These are phyloP conservation scores for Halichondria panicea DNA, from an alignment of 37 sponge, comb jelly and placozoan genomes.

Conservation along the genomic window DNA sequence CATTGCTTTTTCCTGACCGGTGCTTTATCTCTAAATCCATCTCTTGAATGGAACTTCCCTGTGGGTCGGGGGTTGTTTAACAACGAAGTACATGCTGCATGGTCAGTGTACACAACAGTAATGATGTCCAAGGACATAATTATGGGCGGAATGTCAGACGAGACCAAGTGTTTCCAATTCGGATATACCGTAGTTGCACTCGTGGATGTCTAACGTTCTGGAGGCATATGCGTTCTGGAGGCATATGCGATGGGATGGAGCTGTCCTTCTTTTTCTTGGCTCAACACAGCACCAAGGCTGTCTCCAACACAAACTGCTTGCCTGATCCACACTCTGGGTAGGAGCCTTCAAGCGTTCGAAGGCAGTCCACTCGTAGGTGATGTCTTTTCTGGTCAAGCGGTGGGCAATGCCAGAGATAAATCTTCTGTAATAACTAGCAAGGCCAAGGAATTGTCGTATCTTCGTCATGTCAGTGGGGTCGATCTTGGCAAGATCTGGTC, in stretches of 20 bases:
- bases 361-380: too few species aligned
- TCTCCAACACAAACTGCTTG: background rate
- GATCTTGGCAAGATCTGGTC: too few species aligned
- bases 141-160: too few species aligned
- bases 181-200: conserved; percentile 23
- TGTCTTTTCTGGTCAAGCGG: too few species aligned
- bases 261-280: conserved; percentile 22
- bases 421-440: too few species aligned
- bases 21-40: conserved; percentile 35
- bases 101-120: conserved; percentile 43
- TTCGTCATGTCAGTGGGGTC: too few species aligned
- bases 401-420: too few species aligned
- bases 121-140: too few species aligned
- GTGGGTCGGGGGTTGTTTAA: conserved; percentile 21
- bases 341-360: too few species aligned
- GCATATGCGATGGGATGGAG: conserved; percentile 37
- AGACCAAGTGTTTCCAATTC: conserved; percentile 51
- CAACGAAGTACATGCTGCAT: conserved; percentile 32
- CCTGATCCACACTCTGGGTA: too few species aligned
- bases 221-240: background rate
- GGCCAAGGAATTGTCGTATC: too few species aligned
- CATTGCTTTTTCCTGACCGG: conserved; percentile 34
- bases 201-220: conserved; percentile 11
- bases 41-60: conserved; percentile 45
- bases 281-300: conserved; percentile 57